A percentile compares a stretch with the other conserved stretches of the same genome.
These are phyloP conservation scores for Prietella phreatophila DNA, from an alignment of 2,113 vertebrate species.

Conservation along the genomic window DNA sequence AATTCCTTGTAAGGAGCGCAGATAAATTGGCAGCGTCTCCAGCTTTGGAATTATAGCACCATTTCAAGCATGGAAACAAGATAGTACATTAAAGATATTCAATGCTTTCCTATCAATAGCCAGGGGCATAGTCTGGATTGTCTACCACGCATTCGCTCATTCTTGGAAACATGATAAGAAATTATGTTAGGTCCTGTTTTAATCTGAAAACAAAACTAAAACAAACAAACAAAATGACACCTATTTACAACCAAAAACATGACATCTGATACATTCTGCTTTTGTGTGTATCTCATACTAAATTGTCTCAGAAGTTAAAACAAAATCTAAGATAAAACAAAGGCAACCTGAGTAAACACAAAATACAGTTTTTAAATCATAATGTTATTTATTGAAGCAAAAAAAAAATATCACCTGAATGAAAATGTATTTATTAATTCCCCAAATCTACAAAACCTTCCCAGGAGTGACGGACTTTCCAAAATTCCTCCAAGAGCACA, in stretches of 20 bases:
- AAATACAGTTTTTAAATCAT: too few relatives aligned
- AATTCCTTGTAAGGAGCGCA: conserved; percentile 57
- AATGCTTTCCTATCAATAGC: conserved; percentile 47
- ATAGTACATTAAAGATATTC: conserved; percentile 53
- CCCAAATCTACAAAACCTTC: too few relatives aligned
- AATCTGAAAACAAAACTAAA: not conserved
- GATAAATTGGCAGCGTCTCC: conserved; percentile 49
- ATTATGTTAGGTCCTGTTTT: not conserved
- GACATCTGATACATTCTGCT: too few relatives aligned
- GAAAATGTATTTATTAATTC: too few relatives aligned
- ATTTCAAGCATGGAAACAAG: conserved; percentile 60
- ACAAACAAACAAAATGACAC: not conserved
- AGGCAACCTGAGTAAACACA: too few relatives aligned
- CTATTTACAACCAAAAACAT: too few relatives aligned
- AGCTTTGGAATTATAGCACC: conserved; percentile 61
- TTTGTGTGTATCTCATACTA: not conserved
- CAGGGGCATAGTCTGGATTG: conserved; percentile 43
- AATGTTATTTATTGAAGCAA: too few relatives aligned
- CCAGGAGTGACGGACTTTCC: too few relatives aligned
- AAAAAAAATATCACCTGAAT: too few relatives aligned
- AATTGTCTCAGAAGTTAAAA: too few relatives aligned
- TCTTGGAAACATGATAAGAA: conserved; percentile 32
- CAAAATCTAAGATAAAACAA: too few relatives aligned
- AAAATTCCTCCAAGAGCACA: too few relatives aligned
- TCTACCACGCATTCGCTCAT: conserved; percentile 48